Evolutionary conservation across 2,888 invertebrate species (phyloP).

Genomic region (Watsonalla binaria): DNA sequence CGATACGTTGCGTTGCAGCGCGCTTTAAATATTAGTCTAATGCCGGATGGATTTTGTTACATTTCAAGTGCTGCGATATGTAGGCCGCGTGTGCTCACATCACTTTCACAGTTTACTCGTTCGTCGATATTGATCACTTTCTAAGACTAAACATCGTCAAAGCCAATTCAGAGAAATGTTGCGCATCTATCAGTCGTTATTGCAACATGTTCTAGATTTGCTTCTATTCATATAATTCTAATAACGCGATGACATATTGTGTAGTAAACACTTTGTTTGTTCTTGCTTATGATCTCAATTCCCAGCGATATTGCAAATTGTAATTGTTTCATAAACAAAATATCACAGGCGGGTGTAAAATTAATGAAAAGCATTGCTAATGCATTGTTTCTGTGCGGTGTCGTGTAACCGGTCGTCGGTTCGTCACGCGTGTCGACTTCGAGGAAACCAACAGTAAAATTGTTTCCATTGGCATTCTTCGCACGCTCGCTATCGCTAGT

Average conservation of each 20-base stretch:
- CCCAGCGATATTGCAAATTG: conserved; percentile 25
- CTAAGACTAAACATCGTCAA: conserved; percentile 13
- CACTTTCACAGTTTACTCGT: conserved; percentile 42
- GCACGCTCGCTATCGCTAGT: conserved; percentile 48
- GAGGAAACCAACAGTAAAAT: conserved; percentile 67
- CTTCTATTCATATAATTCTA: conserved; percentile 27
- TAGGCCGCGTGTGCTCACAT: conserved; percentile 35
- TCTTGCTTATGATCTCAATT: conserved; percentile 28
- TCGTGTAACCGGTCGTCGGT: conserved; percentile 62
- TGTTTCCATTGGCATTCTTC: conserved; percentile 68
- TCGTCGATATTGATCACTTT: conserved; percentile 30
- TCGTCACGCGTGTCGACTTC: conserved; percentile 66
- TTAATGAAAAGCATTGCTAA: conserved; percentile 61
- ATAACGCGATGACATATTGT: conserved; percentile 21
- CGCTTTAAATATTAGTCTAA: conserved; percentile 27
- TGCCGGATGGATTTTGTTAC: conserved; percentile 25
- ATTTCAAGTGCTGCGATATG: conserved; percentile 24
- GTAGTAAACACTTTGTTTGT: conserved; percentile 29
- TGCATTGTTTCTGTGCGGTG: conserved; percentile 64
- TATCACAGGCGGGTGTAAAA: conserved; percentile 40
- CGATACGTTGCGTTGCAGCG: conserved; percentile 28
- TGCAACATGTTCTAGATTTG: conserved; percentile 32
- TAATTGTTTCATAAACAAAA: conserved; percentile 40
- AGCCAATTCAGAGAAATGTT: conserved; percentile 20
- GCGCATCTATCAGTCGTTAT: conserved; percentile 31